Conservation (phyloP, 1,140 invertebrate species). For the Ooceraea biroi region DNA sequence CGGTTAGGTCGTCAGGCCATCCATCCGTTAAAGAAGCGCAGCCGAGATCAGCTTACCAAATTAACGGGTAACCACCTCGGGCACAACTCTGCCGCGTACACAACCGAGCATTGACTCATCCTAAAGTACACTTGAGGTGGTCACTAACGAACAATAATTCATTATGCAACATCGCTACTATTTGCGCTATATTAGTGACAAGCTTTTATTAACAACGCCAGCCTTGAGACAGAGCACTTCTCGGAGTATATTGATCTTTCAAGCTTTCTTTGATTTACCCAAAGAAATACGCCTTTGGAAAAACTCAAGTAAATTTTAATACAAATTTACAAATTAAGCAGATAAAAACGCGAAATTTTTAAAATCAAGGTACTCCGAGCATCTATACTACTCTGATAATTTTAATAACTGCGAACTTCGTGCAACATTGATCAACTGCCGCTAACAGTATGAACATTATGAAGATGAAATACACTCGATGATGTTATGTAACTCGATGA, state of each 20-base stretch:
- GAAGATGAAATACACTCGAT: slow-evolving; percentile 9
- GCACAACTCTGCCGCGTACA: slow-evolving; percentile 15
- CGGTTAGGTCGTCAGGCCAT: slow-evolving; percentile 83
- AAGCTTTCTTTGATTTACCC: background rate
- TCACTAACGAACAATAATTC: slow-evolving; percentile 42
- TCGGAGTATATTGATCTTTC: slow-evolving; percentile 16
- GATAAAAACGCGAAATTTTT: background rate
- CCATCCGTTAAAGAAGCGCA: slow-evolving; percentile 67
- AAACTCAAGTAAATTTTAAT: background rate
- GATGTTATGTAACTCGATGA: slow-evolving; percentile 31
- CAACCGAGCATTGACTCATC: slow-evolving; percentile 7
- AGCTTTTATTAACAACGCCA: slow-evolving; percentile 46
- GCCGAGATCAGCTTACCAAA: slow-evolving; percentile 34
- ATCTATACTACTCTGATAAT: slow-evolving; percentile 24
- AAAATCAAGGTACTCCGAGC: slow-evolving; percentile 8
- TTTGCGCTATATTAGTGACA: slow-evolving; percentile 6
- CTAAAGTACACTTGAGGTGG: slow-evolving; percentile 44
- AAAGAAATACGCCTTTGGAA: background rate
- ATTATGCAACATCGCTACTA: slow-evolving; percentile 40
- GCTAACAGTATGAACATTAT: slow-evolving; percentile 40
- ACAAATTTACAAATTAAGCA: background rate
- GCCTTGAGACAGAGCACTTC: slow-evolving; percentile 19
- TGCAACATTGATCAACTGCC: slow-evolving; percentile 54
- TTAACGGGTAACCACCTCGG: slow-evolving; percentile 44
- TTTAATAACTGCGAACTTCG: slow-evolving; percentile 37